These are phyloP conservation scores for Macrotus californicus DNA, from an alignment of 2,113 vertebrate species.

Conservation along the genomic window DNA sequence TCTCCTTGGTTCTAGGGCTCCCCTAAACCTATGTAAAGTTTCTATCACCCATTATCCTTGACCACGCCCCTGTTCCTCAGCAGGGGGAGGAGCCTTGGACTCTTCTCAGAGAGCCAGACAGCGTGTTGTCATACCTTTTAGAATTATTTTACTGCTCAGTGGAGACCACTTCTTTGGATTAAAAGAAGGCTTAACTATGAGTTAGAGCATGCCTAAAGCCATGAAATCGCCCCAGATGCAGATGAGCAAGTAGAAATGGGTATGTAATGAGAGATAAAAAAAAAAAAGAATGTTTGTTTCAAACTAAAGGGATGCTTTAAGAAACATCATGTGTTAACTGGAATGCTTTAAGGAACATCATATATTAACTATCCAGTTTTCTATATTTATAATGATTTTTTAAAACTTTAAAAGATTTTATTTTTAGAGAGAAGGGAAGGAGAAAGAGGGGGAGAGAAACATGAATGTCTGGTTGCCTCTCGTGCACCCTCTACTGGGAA, in stretches of 20 bases:
- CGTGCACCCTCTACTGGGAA: no score
- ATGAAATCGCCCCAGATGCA: neutral
- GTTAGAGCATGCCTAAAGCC: neutral
- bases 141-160: neutral
- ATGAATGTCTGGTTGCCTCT: no score
- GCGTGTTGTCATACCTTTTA: neutral
- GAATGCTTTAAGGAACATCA: neutral
- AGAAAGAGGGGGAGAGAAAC: no score
- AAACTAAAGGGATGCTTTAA: neutral
- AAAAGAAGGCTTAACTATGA: neutral
- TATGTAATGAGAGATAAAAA: neutral
- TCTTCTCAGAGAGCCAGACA: neutral
- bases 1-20: neutral
- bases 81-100: neutral
- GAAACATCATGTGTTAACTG: neutral
- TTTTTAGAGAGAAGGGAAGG: no score
- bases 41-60: neutral
- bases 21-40: neutral
- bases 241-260: neutral
- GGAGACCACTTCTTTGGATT: neutral
- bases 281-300: neutral
- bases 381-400: neutral
- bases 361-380: neutral
- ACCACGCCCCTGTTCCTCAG: neutral
- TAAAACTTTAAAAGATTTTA: neutral